A percentile compares a stretch with the other conserved stretches of the same genome.
Evolutionary conservation across 1,140 invertebrate genomes (phyloP).

Genomic region (Drosophila neocordata): DNA sequence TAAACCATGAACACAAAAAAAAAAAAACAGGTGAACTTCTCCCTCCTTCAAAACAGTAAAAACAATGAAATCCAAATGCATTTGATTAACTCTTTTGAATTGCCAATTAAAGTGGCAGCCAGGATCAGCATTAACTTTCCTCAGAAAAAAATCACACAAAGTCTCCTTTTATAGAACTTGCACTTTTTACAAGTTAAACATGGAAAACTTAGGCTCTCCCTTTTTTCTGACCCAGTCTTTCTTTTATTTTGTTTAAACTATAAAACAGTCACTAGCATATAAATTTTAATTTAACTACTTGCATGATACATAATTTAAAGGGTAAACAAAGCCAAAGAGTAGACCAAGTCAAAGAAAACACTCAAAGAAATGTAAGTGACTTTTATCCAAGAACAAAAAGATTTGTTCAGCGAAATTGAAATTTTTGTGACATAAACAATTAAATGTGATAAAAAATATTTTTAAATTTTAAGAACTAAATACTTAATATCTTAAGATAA

Average conservation of each 20-base stretch:
- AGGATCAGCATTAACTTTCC: neutral
- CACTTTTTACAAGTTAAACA: conserved; percentile 7
- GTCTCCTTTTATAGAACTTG: neutral
- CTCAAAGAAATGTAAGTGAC: neutral
- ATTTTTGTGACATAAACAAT: too few species aligned
- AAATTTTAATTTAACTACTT: conserved; percentile 74
- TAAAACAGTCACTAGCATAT: conserved; percentile 53
- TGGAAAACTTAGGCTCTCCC: conserved; percentile 32
- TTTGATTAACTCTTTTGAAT: conserved; percentile 70
- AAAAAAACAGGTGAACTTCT: conserved; percentile 21
- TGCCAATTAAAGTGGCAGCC: conserved; percentile 58
- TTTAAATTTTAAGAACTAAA: too few species aligned
- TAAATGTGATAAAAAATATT: too few species aligned
- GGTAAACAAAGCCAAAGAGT: conserved; percentile 3
- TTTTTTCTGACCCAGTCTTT: neutral
- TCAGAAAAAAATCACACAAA: neutral
- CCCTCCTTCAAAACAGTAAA: conserved; percentile 19
- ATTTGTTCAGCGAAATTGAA: too few species aligned
- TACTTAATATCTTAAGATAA: too few species aligned
- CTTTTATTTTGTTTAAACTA: conserved; percentile 54
- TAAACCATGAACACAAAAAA: conserved; percentile 30
- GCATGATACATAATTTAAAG: conserved; percentile 66
- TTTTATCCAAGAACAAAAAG: too few species aligned
- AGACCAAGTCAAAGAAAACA: neutral
- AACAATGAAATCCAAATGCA: conserved; percentile 56